Percentiles rank a stretch among this genome's conserved stretches.
phyloP scores from a whole-genome alignment of 1,140 invertebrate genomes.

The Pogonomyrmex barbatus region DNA sequence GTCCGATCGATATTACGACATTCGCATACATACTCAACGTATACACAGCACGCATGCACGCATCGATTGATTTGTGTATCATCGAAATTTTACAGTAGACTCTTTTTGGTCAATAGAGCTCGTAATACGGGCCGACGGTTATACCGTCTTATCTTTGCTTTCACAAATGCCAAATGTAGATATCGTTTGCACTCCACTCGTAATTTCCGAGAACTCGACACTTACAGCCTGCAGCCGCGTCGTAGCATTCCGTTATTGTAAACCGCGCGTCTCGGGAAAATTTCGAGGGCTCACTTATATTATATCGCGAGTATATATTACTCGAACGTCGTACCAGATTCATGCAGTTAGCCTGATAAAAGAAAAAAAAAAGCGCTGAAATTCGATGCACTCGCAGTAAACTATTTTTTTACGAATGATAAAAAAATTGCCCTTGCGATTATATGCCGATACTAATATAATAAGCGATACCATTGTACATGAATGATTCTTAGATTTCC shows the following conservation, averaged over 20 bases:
- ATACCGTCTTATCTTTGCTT: background rate
- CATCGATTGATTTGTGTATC: conserved; percentile 19
- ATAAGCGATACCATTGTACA: conserved; percentile 30
- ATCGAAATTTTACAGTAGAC: background rate
- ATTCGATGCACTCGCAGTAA: conserved; percentile 66
- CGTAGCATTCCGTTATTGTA: conserved; percentile 3
- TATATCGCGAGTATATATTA: conserved; percentile 4
- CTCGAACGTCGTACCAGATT: conserved; percentile 58
- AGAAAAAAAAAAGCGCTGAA: conserved; percentile 23
- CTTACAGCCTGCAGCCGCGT: conserved; percentile 17
- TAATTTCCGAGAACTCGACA: conserved; percentile 15
- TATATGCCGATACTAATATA: conserved; percentile 43
- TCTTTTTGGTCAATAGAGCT: background rate
- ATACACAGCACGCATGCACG: background rate
- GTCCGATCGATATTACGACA: conserved; percentile 15
- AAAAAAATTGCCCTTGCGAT: conserved; percentile 59
- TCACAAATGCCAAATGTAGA: background rate
- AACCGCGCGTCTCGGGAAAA: conserved; percentile 15
- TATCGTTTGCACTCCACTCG: too few relatives aligned
- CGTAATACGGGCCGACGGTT: background rate
- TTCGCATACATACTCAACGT: background rate
- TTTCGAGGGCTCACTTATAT: conserved; percentile 1
- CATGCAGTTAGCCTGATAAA: conserved; percentile 32
- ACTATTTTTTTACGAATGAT: conserved; percentile 74
- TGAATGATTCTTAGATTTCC: background rate